Percentiles rank a stretch among this genome's conserved stretches.
These are phyloP conservation scores for Neoarius graeffei DNA, from an alignment of 2,113 vertebrate species.

Conservation along the genomic window DNA sequence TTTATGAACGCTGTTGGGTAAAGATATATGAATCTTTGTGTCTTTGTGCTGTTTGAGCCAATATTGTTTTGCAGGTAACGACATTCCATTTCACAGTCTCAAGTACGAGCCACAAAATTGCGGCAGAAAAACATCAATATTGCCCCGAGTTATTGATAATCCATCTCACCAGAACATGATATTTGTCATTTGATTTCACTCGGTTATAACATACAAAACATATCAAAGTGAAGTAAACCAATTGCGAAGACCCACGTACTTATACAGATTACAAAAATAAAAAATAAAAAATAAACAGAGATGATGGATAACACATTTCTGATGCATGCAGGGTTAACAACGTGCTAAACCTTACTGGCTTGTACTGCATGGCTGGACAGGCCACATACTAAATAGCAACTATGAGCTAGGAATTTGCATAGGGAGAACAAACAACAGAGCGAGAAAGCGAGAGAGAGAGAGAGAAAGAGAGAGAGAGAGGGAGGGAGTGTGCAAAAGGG, in stretches of 20 bases:
- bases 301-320: constrained; percentile 31
- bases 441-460: background rate
- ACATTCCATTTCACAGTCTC: constrained; percentile 68
- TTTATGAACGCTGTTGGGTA: constrained; percentile 70
- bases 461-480: background rate
- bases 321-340: constrained; percentile 4
- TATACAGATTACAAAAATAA: constrained; percentile 37
- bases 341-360: constrained; percentile 22
- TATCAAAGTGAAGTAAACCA: constrained; percentile 56
- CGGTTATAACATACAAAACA: constrained; percentile 58
- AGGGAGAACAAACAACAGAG: constrained; percentile 45
- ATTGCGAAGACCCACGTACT: constrained; percentile 15
- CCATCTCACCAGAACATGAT: constrained; percentile 68
- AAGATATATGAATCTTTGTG: constrained; percentile 74
- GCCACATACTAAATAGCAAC: constrained; percentile 29
- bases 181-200: constrained; percentile 64
- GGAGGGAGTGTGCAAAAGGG: background rate
- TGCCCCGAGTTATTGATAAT: constrained; percentile 63
- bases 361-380: constrained; percentile 21
- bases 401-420: constrained; percentile 36
- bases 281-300: background rate
- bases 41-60: constrained; percentile 74
- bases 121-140: constrained; percentile 65
- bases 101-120: constrained; percentile 70
- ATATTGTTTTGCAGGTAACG: constrained; percentile 77